Evolutionary conservation across 2,113 vertebrate genomes (phyloP).

Genomic region (Panurus biarmicus): DNA sequence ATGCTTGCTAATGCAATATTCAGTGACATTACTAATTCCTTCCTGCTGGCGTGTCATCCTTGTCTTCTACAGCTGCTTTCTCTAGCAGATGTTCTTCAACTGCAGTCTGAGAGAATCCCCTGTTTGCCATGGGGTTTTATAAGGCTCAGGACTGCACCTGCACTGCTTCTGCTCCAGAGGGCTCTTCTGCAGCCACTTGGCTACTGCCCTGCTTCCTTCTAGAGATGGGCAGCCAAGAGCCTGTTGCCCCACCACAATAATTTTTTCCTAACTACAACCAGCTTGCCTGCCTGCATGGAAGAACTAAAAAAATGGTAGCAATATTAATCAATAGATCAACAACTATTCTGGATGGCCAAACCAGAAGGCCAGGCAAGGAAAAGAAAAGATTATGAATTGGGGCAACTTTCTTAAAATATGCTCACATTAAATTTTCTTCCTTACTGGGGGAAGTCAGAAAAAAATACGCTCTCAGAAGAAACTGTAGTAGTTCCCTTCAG

Average conservation of each 20-base stretch:
- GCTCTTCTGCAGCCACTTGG: background rate
- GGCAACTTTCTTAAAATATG: background rate
- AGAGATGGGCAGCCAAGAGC: background rate
- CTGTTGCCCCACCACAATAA: background rate
- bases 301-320: background rate
- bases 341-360: background rate
- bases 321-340: background rate
- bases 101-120: background rate
- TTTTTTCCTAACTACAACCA: background rate
- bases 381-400: background rate
- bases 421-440: background rate
- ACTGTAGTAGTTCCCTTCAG: background rate
- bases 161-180: background rate
- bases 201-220: background rate
- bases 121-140: background rate
- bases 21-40: background rate
- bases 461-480: background rate
- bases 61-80: background rate
- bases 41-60: background rate
- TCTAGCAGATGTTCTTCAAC: background rate
- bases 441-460: background rate
- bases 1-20: background rate
- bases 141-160: background rate
- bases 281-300: background rate
- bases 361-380: background rate